A percentile compares a stretch with the other conserved stretches of the same genome.
These are phyloP conservation scores for Augochlora pura DNA, from an alignment of 1,140 invertebrate species.

Conservation along the genomic window DNA sequence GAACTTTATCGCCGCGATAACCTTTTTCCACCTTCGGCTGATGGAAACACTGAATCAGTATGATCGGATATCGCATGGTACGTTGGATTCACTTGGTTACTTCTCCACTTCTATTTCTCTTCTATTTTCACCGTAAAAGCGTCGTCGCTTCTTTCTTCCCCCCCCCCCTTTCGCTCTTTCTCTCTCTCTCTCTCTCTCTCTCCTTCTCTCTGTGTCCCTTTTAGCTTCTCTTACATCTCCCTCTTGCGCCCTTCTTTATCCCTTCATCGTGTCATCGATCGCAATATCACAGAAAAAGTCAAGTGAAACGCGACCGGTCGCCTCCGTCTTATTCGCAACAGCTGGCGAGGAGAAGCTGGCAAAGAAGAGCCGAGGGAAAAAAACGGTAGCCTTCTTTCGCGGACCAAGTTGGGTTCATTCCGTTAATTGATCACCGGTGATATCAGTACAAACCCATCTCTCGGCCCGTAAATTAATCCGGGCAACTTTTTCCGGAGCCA, in stretches of 20 bases:
- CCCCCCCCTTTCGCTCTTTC: too few relatives aligned
- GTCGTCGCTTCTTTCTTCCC: neutral
- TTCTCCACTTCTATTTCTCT: constrained; percentile 30
- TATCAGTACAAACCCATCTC: constrained; percentile 43
- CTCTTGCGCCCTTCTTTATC: neutral
- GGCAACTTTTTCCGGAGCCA: neutral
- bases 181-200: neutral
- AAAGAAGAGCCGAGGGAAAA: neutral
- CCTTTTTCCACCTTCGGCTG: constrained; percentile 4
- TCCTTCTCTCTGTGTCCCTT: neutral
- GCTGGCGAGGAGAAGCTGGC: constrained; percentile 23
- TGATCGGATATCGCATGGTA: constrained; percentile 42
- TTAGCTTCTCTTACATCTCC: neutral
- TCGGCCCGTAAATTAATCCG: constrained; percentile 44
- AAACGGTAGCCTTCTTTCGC: constrained; percentile 16
- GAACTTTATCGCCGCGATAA: constrained; percentile 45
- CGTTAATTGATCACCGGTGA: constrained; percentile 51
- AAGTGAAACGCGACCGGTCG: constrained; percentile 7
- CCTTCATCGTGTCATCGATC: constrained; percentile 30
- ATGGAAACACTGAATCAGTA: constrained; percentile 52
- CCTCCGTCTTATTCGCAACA: constrained; percentile 25
- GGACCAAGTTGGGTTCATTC: constrained; percentile 30
- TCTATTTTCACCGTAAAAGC: constrained; percentile 28
- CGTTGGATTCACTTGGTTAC: constrained; percentile 39
- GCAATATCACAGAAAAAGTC: constrained; percentile 28